Percentiles rank a stretch among this genome's conserved stretches.
phyloP scores from a whole-genome alignment of 2,797 vertebrate species.

The Tachyglossus aculeatus region DNA sequence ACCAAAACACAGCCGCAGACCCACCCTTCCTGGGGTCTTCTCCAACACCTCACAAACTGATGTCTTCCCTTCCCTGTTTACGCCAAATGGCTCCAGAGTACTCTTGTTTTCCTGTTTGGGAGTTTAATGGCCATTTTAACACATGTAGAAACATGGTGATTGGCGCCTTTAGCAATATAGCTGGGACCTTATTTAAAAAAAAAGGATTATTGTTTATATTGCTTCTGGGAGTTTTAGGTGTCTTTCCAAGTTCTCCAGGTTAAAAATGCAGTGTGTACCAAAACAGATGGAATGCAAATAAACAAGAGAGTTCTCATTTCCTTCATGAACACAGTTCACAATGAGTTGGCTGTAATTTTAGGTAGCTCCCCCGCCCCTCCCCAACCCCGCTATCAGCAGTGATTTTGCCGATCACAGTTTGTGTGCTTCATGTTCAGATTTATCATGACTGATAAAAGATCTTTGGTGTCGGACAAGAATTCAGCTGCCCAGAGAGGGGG shows the following conservation, averaged over 20 bases:
- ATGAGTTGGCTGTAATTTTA: constrained; percentile 51
- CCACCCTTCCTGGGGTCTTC: not conserved
- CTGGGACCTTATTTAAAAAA: constrained; percentile 37
- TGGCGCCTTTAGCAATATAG: constrained; percentile 56
- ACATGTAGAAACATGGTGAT: constrained; percentile 48
- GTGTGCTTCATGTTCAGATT: constrained; percentile 21
- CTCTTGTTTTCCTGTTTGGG: constrained; percentile 54
- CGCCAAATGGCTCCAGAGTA: constrained; percentile 14
- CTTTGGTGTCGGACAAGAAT: constrained; percentile 49
- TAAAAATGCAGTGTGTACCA: constrained; percentile 69
- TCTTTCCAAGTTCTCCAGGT: constrained; percentile 66
- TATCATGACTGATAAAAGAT: constrained; percentile 61
- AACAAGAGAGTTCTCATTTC: constrained; percentile 62
- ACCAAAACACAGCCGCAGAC: not conserved
- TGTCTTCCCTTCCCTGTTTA: constrained; percentile 24
- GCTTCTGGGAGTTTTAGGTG: constrained; percentile 58
- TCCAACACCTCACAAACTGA: too few species aligned
- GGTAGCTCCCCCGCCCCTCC: constrained; percentile 20
- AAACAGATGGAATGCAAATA: constrained; percentile 71
- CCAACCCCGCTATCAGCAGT: constrained; percentile 47
- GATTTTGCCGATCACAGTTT: constrained; percentile 48
- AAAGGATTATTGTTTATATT: constrained; percentile 58
- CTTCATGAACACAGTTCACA: constrained; percentile 60
- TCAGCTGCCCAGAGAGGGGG: constrained; percentile 42
- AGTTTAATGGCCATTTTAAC: constrained; percentile 24